Evolutionary conservation across 2,113 vertebrate species (phyloP), one percentile per base, ranked within the genome.

Genomic region (Alethe castanea): DNA sequence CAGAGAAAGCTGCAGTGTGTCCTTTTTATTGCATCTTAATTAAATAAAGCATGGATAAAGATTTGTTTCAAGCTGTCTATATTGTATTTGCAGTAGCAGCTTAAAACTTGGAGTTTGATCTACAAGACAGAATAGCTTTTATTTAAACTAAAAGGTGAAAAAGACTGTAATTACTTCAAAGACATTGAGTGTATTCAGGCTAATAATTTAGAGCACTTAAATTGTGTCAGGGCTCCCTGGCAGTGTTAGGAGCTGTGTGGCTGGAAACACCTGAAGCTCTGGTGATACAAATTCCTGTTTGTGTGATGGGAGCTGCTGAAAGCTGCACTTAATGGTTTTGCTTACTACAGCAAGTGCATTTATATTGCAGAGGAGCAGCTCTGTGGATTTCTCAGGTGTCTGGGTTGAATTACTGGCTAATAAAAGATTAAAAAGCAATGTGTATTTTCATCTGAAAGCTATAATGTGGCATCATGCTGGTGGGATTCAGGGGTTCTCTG

Each of bases 371-470:
- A 83, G 70, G 40, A 88, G 65, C 64, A 79, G 67, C 60, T 62
- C 57, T 90, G 6, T 94, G 91, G 40, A 59, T 87, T 94, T 88
- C 77, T 95, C 40, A 15, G 72, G 76, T 90, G 79, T 81, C 86
- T 94, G 73, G 45, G 25, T 91, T 84, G 66, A 80, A 69, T 93
- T 88, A 73, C 57, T 35, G 80, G 36, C 77, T 93, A 54, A 95
- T 96, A 95, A 96, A 96, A 86, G 65, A 95, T 94, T 88, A 79
- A 88, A 78, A 56, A 53, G 66, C 73, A 67, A 69, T 38, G 48
- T 65, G 28, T 66, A 36, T 92, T 95, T 94, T 83, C 40, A 76
- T 85, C 88, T 80, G 65, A 91, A 91, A 87, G 59, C 71, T 73
- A 0, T 80, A 71, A 70, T 52, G 19, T 2, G 38, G 79, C 24